phyloP scores from a whole-genome alignment of 2,113 vertebrate genomes.

The Tenrec ecaudatus region DNA sequence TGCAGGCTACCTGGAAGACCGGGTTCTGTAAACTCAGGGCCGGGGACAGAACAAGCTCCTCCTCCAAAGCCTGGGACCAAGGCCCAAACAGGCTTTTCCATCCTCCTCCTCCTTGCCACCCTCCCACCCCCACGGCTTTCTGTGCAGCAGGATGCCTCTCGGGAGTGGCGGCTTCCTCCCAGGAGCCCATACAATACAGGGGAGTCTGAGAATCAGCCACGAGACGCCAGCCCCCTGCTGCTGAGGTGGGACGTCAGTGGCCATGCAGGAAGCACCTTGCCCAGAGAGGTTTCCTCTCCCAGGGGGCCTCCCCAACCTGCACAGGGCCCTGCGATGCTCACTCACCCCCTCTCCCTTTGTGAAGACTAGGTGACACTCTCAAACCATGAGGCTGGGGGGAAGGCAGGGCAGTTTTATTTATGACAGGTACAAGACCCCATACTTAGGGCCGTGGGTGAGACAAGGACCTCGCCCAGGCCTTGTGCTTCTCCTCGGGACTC shows the following conservation, averaged over 20 bases:
- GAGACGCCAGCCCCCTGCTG: background rate
- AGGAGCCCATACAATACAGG: slow-evolving; percentile 15
- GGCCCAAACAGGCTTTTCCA: background rate
- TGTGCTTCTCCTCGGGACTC: slow-evolving; percentile 89
- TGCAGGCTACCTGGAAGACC: background rate
- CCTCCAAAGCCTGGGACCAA: background rate
- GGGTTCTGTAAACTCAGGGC: background rate
- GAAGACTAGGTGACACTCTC: background rate
- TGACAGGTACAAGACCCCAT: slow-evolving; percentile 55
- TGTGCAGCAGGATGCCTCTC: background rate
- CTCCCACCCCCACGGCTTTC: background rate
- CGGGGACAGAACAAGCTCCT: background rate
- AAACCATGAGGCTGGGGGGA: background rate
- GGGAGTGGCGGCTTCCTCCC: background rate
- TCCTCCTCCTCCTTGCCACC: background rate
- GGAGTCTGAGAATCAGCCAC: background rate
- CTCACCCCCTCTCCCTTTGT: background rate
- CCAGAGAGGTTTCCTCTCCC: background rate
- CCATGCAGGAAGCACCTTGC: slow-evolving; percentile 20
- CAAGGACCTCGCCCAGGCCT: slow-evolving; percentile 80
- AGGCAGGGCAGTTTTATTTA: slow-evolving; percentile 83
- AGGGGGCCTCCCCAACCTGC: background rate
- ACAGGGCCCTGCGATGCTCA: rapidly evolving
- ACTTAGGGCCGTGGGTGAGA: slow-evolving; percentile 76
- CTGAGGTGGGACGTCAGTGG: background rate